A percentile compares a stretch with the other conserved stretches of the same genome.
phyloP scores from a whole-genome alignment of 2,888 invertebrate genomes.

The Flexamia atlantica region DNA sequence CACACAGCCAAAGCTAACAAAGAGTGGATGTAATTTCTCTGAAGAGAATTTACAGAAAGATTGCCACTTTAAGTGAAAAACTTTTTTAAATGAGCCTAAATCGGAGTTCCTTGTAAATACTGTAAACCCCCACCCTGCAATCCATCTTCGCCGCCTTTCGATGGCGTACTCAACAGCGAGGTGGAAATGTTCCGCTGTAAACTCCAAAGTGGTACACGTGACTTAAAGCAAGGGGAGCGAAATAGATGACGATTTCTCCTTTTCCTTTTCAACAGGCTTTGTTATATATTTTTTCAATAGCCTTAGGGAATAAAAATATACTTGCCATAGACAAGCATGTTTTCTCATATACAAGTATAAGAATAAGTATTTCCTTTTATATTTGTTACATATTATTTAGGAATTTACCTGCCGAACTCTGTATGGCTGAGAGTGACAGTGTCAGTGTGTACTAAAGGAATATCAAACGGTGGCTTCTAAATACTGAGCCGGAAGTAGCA shows the following conservation, averaged over 20 bases:
- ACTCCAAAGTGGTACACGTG: conserved; percentile 6
- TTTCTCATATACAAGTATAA: no score
- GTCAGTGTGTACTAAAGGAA: no score
- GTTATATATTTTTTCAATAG: conserved; percentile 8
- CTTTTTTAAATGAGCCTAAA: background rate
- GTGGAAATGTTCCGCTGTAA: background rate
- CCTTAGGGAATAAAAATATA: background rate
- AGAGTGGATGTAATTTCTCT: no score
- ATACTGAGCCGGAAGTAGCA: no score
- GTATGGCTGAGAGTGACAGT: no score
- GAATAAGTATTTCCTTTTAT: no score
- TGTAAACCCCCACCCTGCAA: background rate
- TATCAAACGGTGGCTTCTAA: no score
- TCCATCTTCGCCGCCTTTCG: conserved; percentile 13
- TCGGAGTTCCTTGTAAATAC: conserved; percentile 7
- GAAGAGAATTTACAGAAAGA: no score
- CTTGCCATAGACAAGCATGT: no score
- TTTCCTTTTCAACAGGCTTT: conserved; percentile 5
- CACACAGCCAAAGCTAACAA: no score
- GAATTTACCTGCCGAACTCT: no score
- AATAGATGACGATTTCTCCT: background rate
- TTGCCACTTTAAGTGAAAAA: background rate
- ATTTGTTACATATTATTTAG: no score
- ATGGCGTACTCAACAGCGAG: background rate
- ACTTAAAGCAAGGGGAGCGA: background rate